A percentile compares a stretch with the other conserved stretches of the same genome.
phyloP scores from a whole-genome alignment of 2,797 vertebrate genomes.

The Sebastes diploproa region DNA sequence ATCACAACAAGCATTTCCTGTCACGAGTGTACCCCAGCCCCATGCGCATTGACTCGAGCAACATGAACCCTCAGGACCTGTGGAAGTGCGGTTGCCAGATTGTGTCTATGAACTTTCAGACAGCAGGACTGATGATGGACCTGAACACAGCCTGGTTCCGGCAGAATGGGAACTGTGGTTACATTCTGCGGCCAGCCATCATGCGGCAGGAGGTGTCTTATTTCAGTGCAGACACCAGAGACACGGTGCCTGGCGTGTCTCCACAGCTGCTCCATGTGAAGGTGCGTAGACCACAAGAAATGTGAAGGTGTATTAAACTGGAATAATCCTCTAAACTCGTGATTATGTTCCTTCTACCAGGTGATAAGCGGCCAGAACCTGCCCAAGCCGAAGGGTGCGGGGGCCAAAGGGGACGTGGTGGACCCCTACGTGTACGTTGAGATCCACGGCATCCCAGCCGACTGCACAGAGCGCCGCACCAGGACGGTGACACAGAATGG shows the following conservation, averaged over 20 bases:
- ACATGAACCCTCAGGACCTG: conserved; percentile 95
- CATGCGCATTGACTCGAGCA: conserved; percentile 93
- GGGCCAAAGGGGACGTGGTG: conserved; percentile 93
- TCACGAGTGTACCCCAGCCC: conserved; percentile 90
- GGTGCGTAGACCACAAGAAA: conserved; percentile 39
- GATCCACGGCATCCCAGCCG: conserved; percentile 95
- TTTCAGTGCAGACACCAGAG: conserved; percentile 92
- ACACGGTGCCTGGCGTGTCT: conserved; percentile 92
- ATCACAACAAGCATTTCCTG: conserved; percentile 94
- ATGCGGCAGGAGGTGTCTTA: conserved; percentile 95
- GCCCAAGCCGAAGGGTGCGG: conserved; percentile 91
- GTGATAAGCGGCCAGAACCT: conserved; percentile 96
- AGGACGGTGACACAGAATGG: conserved; percentile 93
- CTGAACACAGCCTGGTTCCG: conserved; percentile 94
- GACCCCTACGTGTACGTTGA: conserved; percentile 95
- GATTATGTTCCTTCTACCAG: conserved; percentile 19
- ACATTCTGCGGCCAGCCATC: conserved; percentile 91
- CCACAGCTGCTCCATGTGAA: conserved; percentile 96
- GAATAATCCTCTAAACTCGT: background rate
- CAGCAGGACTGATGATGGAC: conserved; percentile 95
- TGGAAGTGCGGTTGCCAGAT: conserved; percentile 97
- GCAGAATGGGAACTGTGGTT: conserved; percentile 94
- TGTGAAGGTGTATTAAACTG: background rate
- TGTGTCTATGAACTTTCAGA: conserved; percentile 96
- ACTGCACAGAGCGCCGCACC: conserved; percentile 92